A percentile compares a stretch with the other conserved stretches of the same genome.
Conservation (phyloP, 1,140 invertebrate genomes). For the Magallana gigas region DNA sequence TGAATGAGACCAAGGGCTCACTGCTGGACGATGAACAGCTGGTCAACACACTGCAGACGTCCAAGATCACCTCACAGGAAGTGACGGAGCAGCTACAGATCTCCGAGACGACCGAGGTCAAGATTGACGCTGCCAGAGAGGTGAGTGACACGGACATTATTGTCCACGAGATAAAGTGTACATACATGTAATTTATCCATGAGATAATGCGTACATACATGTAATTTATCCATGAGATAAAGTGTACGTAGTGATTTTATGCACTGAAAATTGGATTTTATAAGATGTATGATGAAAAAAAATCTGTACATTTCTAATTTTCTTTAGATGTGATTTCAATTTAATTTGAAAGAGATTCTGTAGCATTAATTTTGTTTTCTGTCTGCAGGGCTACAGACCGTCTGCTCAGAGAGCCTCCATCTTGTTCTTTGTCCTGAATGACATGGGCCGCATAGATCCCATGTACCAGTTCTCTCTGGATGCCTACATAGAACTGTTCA, state of each 20-base stretch:
- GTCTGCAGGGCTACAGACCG: conserved; percentile 77
- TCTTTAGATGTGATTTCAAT: too few species aligned
- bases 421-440: conserved; percentile 80
- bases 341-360: too few species aligned
- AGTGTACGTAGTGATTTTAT: too few species aligned
- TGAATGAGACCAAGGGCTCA: conserved; percentile 85
- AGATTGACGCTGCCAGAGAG: conserved; percentile 90
- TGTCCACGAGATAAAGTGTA: too few species aligned
- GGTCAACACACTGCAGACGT: conserved; percentile 79
- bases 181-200: too few species aligned
- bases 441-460: conserved; percentile 80
- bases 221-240: too few species aligned
- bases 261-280: too few species aligned
- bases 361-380: not conserved
- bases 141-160: conserved; percentile 67
- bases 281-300: too few species aligned
- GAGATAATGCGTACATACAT: too few species aligned
- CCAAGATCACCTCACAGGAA: conserved; percentile 80
- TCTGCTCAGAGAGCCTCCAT: conserved; percentile 80
- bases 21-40: conserved; percentile 80
- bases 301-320: too few species aligned
- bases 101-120: conserved; percentile 88
- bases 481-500: conserved; percentile 86
- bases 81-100: conserved; percentile 82
- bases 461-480: conserved; percentile 82